Evolutionary conservation across 1,140 invertebrate species (phyloP).

Genomic region (Reticulitermes speratus): DNA sequence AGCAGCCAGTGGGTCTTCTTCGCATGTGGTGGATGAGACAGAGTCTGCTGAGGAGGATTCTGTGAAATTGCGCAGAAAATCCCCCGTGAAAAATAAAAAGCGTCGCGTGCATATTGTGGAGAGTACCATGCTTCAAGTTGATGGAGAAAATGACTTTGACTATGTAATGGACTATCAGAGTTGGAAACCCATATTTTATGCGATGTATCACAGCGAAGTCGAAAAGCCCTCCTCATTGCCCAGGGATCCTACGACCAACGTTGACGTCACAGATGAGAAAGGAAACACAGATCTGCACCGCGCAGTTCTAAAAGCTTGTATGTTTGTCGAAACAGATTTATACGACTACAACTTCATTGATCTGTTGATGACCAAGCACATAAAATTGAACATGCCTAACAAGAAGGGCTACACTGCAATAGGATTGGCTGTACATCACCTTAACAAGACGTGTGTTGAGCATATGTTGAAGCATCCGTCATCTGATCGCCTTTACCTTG

Average conservation of each 20-base stretch:
- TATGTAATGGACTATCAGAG: neutral
- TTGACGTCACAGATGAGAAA: neutral
- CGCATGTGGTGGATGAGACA: too few species aligned
- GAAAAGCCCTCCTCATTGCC: neutral
- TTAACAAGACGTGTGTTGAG: neutral
- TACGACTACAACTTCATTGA: neutral
- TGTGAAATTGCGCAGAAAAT: too few species aligned
- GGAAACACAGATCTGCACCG: neutral
- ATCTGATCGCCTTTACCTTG: neutral
- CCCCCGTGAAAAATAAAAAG: too few species aligned
- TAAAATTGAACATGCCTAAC: neutral
- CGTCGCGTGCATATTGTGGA: too few species aligned
- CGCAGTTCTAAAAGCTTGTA: neutral
- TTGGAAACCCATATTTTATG: neutral
- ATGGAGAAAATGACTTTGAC: neutral
- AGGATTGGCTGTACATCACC: neutral
- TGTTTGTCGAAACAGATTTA: neutral
- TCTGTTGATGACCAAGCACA: neutral
- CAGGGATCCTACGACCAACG: neutral
- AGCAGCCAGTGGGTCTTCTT: too few species aligned
- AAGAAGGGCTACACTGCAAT: neutral
- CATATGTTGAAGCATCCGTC: neutral
- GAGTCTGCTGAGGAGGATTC: too few species aligned
- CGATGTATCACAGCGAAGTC: neutral
- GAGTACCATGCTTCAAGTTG: neutral